phyloP scores from a whole-genome alignment of 2,888 invertebrate genomes.

The Elgonia sp. region DNA sequence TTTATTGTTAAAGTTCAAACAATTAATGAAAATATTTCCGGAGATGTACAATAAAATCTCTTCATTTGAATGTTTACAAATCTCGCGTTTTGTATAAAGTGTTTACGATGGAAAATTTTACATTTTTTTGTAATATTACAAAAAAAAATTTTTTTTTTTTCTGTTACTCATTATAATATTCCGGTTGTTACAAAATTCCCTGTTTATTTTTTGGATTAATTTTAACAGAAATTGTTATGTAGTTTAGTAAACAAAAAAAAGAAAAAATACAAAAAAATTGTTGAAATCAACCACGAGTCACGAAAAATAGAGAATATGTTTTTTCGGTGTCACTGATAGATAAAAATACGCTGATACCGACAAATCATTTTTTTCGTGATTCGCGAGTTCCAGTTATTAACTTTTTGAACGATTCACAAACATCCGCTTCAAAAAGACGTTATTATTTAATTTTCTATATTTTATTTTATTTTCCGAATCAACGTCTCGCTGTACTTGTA shows the following conservation, averaged over 20 bases:
- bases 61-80: background rate
- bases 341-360: slow-evolving; percentile 36
- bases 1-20: background rate
- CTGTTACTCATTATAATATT: slow-evolving; percentile 68
- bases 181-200: slow-evolving; percentile 81
- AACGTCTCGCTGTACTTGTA: slow-evolving; percentile 79
- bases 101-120: background rate
- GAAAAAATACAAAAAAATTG: slow-evolving; percentile 56
- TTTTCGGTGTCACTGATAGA: slow-evolving; percentile 54
- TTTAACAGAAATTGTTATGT: slow-evolving; percentile 82
- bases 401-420: slow-evolving; percentile 74
- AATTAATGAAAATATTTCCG: background rate
- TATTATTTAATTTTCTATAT: slow-evolving; percentile 76
- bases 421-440: slow-evolving; percentile 77
- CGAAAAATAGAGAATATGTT: slow-evolving; percentile 57
- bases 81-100: background rate
- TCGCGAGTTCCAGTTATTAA: slow-evolving; percentile 71
- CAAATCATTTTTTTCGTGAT: slow-evolving; percentile 70
- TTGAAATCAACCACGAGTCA: slow-evolving; percentile 68
- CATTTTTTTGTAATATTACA: background rate
- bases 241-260: slow-evolving; percentile 71
- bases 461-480: slow-evolving; percentile 79
- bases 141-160: background rate
- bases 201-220: slow-evolving; percentile 79
- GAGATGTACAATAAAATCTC: background rate